A percentile compares a stretch with the other conserved stretches of the same genome.
Conservation (phyloP, 2,797 vertebrate genomes). For the Oreortyx pictus region DNA sequence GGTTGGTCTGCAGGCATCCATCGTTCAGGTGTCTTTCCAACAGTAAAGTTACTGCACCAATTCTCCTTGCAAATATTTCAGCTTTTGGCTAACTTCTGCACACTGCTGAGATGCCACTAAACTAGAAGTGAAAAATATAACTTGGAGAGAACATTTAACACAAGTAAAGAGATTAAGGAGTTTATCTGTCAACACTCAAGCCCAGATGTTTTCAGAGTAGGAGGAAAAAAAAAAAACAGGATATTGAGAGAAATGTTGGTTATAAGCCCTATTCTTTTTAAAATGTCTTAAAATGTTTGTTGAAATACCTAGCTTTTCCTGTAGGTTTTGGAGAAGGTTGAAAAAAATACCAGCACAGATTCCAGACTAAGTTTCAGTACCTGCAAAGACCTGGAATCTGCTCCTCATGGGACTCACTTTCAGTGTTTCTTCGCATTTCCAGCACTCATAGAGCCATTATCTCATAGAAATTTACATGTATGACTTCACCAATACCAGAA, state of each 20-base stretch:
- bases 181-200: conserved; percentile 71
- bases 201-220: conserved; percentile 68
- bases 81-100: not conserved
- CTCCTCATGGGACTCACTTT: not conserved
- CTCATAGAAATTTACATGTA: not conserved
- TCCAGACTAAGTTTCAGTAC: conserved; percentile 40
- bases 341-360: not conserved
- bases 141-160: conserved; percentile 33
- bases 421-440: not conserved
- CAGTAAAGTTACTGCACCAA: not conserved
- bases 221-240: conserved; percentile 35
- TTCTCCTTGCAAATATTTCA: conserved; percentile 10
- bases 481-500: not conserved
- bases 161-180: conserved; percentile 70
- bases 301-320: conserved; percentile 58
- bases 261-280: conserved; percentile 49
- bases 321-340: conserved; percentile 47
- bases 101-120: conserved; percentile 31
- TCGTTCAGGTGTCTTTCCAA: conserved; percentile 37
- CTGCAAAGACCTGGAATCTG: not conserved
- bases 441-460: not conserved
- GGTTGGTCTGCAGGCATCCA: not conserved
- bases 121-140: conserved; percentile 42
- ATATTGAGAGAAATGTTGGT: conserved; percentile 47
- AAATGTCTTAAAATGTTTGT: conserved; percentile 53